These are phyloP conservation scores for Dyspetes luteomarginatus DNA, from an alignment of 2,888 invertebrate genomes.

Conservation along the genomic window DNA sequence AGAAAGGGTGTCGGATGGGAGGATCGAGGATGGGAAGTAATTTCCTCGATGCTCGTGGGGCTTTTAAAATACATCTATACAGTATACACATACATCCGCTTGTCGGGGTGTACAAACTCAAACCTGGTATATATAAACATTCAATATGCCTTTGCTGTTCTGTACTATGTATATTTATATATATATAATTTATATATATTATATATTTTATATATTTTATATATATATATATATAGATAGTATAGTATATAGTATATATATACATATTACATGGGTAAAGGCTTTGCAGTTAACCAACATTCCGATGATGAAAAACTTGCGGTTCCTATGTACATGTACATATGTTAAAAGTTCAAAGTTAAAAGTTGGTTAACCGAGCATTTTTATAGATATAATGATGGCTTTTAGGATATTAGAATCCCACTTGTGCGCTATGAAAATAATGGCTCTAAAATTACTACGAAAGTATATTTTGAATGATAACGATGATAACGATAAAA, in stretches of 20 bases:
- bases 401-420: background rate
- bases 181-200: background rate
- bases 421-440: background rate
- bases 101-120: background rate
- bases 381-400: background rate
- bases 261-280: background rate
- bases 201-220: background rate
- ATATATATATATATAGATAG: background rate
- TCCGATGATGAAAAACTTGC: conserved; percentile 3
- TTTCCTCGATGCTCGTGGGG: conserved; percentile 55
- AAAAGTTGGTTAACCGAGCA: background rate
- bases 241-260: background rate
- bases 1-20: too few relatives aligned
- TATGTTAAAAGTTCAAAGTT: too few relatives aligned
- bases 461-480: background rate
- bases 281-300: background rate
- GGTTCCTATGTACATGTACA: background rate
- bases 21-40: conserved; percentile 49
- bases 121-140: background rate
- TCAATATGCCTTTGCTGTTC: background rate
- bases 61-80: conserved; percentile 51
- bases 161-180: background rate
- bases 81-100: background rate
- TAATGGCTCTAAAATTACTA: background rate
- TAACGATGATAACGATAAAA: background rate